phyloP scores from a whole-genome alignment of 2,797 vertebrate species.

The Austrolebias charrua region DNA sequence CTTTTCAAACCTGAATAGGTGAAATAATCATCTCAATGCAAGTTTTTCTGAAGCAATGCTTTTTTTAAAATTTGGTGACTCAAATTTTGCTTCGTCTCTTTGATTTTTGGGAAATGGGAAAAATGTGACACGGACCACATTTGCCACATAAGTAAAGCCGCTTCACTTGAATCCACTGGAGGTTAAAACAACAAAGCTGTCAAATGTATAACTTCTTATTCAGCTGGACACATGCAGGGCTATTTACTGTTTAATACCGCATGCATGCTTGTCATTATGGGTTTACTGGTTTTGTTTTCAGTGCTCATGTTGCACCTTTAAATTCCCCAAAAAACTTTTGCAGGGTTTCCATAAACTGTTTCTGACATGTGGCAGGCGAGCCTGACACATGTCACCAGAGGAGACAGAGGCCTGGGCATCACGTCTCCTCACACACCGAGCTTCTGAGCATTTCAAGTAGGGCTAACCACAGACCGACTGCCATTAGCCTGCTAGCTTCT shows the following conservation, averaged over 20 bases:
- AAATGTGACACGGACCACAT: constrained; percentile 24
- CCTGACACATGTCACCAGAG: constrained; percentile 76
- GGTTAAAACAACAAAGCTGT: constrained; percentile 35
- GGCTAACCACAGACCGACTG: constrained; percentile 75
- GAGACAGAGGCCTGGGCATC: constrained; percentile 73
- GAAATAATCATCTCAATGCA: neutral
- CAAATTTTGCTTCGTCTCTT: constrained; percentile 4
- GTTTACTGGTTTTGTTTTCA: constrained; percentile 30
- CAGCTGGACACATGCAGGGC: constrained; percentile 24
- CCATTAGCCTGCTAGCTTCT: constrained; percentile 77
- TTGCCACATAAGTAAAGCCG: constrained; percentile 10
- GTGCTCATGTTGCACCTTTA: constrained; percentile 53
- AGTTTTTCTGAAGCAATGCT: neutral
- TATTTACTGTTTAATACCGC: constrained; percentile 38
- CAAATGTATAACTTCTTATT: constrained; percentile 30
- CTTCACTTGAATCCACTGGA: constrained; percentile 23
- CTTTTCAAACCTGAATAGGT: constrained; percentile 11
- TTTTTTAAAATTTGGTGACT: constrained; percentile 11
- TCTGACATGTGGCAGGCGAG: constrained; percentile 69
- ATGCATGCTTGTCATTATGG: constrained; percentile 49
- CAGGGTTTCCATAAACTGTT: constrained; percentile 67
- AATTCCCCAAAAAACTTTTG: constrained; percentile 50
- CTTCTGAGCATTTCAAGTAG: constrained; percentile 66
- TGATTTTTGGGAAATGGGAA: constrained; percentile 30
- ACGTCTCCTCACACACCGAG: constrained; percentile 65